A percentile compares a stretch with the other conserved stretches of the same genome.
These are phyloP conservation scores for Corythornis leucogaster DNA, from an alignment of 2,797 vertebrate genomes.

Conservation along the genomic window DNA sequence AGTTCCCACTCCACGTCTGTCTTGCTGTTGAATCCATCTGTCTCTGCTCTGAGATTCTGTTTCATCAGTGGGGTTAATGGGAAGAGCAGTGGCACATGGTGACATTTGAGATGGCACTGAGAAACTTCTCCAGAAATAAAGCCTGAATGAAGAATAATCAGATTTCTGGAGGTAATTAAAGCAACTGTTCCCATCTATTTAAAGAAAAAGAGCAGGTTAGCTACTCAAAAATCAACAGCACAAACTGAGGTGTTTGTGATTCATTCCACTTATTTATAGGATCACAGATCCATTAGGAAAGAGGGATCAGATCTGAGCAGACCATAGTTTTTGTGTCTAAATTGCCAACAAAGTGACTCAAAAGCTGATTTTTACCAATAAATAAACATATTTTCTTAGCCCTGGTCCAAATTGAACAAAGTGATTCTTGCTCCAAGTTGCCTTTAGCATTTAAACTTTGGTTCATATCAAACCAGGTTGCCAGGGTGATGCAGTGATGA, in stretches of 20 bases:
- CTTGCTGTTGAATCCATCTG: not conserved
- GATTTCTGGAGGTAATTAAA: not conserved
- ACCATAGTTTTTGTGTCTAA: not conserved
- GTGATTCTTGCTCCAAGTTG: not conserved
- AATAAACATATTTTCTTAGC: not conserved
- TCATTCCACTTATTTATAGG: not conserved
- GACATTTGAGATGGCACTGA: not conserved
- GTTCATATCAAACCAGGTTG: not conserved
- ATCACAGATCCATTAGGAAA: not conserved
- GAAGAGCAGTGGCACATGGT: not conserved
- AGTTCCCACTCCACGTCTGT: not conserved
- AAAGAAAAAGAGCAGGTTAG: not conserved
- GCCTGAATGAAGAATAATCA: not conserved
- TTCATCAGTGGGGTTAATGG: not conserved
- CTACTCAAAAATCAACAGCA: not conserved
- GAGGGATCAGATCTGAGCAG: not conserved
- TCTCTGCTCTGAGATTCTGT: not conserved
- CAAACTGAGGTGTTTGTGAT: not conserved
- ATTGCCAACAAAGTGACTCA: not conserved
- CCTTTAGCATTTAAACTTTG: not conserved
- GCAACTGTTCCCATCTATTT: not conserved
- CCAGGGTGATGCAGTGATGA: not conserved
- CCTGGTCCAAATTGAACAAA: not conserved
- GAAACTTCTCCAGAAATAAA: not conserved
- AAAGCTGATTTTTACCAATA: not conserved